These are phyloP conservation scores for Yoshiicerus persimilis DNA, from an alignment of 1,140 invertebrate species.

Conservation along the genomic window DNA sequence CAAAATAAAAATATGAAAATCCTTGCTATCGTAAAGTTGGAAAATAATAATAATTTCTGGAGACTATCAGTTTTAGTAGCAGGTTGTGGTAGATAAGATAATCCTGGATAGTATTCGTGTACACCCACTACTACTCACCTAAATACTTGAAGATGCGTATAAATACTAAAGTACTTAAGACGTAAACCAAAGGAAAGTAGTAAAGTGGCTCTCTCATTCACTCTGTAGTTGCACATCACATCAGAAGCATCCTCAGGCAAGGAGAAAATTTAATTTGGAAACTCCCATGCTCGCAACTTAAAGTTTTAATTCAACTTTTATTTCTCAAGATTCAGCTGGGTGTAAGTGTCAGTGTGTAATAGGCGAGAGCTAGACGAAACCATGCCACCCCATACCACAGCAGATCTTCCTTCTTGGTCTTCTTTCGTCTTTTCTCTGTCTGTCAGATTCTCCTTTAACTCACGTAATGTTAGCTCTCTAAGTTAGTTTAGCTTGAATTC, in stretches of 20 bases:
- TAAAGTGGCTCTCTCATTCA: constrained; percentile 15
- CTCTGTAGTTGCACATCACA: constrained; percentile 2
- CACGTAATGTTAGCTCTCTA: background rate
- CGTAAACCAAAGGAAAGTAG: constrained; percentile 18
- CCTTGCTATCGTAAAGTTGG: too few species aligned
- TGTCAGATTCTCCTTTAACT: background rate
- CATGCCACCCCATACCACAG: too few species aligned
- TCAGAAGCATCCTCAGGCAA: background rate
- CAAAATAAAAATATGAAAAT: background rate
- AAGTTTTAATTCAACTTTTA: constrained; percentile 49
- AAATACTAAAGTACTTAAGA: constrained; percentile 4
- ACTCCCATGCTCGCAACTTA: constrained; percentile 42
- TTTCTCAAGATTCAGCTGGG: constrained; percentile 26
- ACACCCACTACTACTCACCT: background rate
- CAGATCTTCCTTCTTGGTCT: background rate
- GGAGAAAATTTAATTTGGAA: constrained; percentile 47
- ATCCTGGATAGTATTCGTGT: background rate
- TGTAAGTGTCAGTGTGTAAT: background rate
- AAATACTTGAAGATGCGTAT: background rate
- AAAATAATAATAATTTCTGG: too few species aligned
- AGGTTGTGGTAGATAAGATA: background rate
- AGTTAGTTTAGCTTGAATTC: background rate
- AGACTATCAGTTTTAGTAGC: too few species aligned
- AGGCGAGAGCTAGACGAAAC: background rate
- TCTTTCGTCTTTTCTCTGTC: background rate